phyloP scores from a whole-genome alignment of 2,888 invertebrate genomes.

The Ligdia adustata region DNA sequence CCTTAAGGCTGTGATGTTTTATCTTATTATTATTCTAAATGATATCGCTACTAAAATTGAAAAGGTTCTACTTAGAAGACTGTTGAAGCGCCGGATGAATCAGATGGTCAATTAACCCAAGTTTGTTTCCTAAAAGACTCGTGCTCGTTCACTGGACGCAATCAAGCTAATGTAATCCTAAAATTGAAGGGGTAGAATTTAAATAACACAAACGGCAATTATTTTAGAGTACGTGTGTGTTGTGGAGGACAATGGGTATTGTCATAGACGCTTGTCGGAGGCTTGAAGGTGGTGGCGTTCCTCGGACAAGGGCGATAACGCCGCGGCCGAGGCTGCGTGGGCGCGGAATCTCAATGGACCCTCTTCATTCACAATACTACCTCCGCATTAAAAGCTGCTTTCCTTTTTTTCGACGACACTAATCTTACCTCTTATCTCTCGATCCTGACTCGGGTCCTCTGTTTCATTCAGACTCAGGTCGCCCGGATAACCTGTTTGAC shows the following conservation, averaged over 20 bases:
- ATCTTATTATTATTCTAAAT: slow-evolving; percentile 58
- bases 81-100: no score
- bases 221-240: slow-evolving; percentile 48
- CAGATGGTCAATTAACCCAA: no score
- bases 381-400: slow-evolving; percentile 78
- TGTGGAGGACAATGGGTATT: slow-evolving; percentile 19
- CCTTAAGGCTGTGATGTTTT: slow-evolving; percentile 66
- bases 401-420: slow-evolving; percentile 75
- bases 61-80: no score
- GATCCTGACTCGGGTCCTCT: slow-evolving; percentile 77
- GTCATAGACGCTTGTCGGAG: slow-evolving; percentile 27
- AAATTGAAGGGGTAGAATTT: slow-evolving; percentile 48
- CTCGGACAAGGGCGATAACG: slow-evolving; percentile 55
- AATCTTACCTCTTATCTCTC: slow-evolving; percentile 81
- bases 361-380: slow-evolving; percentile 82
- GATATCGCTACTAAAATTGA: slow-evolving; percentile 49
- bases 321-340: slow-evolving; percentile 64
- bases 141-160: slow-evolving; percentile 2
- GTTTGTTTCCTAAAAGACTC: not conserved
- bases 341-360: slow-evolving; percentile 77
- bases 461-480: slow-evolving; percentile 81
- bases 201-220: slow-evolving; percentile 60
- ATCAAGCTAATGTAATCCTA: not conserved
- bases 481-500: slow-evolving; percentile 76
- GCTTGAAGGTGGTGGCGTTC: slow-evolving; percentile 42